These are phyloP conservation scores for Eidolon helvum DNA, from an alignment of 2,113 vertebrate genomes.

Conservation along the genomic window DNA sequence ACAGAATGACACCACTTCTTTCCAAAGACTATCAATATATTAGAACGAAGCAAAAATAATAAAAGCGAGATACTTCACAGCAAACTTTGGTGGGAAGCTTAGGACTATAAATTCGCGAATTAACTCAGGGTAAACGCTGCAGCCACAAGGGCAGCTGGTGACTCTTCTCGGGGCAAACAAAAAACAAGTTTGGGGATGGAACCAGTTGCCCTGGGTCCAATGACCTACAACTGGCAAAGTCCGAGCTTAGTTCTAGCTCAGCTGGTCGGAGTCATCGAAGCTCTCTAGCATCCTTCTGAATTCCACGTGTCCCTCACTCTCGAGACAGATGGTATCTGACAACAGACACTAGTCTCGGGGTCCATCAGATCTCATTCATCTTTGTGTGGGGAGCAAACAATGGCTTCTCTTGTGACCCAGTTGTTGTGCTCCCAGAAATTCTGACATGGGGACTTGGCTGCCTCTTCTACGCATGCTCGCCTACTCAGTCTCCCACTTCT, in stretches of 20 bases:
- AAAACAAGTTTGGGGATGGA: neutral
- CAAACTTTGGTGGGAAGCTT: too few species aligned
- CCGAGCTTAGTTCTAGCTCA: neutral
- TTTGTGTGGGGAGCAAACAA: fast-evolving
- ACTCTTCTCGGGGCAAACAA: too few species aligned
- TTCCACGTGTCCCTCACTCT: too few species aligned
- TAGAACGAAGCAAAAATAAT: too few species aligned
- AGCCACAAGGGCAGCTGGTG: too few species aligned
- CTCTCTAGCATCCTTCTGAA: neutral
- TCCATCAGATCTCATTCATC: neutral
- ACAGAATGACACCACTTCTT: too few species aligned
- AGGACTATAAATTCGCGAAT: too few species aligned
- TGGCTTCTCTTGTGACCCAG: neutral
- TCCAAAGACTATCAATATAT: too few species aligned
- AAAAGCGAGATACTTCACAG: too few species aligned
- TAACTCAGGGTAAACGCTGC: too few species aligned
- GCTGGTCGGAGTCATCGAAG: neutral
- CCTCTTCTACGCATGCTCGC: neutral
- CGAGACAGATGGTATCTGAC: neutral
- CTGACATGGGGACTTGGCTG: neutral
- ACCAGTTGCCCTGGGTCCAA: too few species aligned
- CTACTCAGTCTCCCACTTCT: neutral
- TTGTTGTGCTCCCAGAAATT: neutral
- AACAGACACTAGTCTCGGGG: neutral
- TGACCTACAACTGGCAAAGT: neutral